Evolutionary conservation across 2,888 invertebrate genomes (phyloP), one percentile per base, ranked within the genome.

Genomic region (Luffia ferchaultella): DNA sequence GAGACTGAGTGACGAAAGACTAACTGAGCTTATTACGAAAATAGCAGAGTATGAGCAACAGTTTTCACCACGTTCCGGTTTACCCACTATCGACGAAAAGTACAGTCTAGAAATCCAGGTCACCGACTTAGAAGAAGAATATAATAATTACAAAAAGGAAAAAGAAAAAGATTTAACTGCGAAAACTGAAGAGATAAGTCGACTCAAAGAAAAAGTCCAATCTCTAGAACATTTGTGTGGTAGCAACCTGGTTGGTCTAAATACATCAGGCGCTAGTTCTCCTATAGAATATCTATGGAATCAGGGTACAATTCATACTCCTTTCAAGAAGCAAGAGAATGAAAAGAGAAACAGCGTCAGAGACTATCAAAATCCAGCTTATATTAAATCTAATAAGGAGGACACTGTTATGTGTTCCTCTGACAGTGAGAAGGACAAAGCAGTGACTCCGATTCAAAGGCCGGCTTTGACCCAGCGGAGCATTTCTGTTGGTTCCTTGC

Each of bases 41-140:
- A 90, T 94, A 63, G 85, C 87, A n/a, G 93, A 92, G 61, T 93
- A 93, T 64, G 93, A 93, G 68, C 90, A 92, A 50, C 89, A 92
- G 66, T 90, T 90, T 65, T 86, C 86, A 55, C 70, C 78, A 42
- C 72, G 73, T 48, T 70, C 69, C 42, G 70, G 71, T 17, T 76
- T 94, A 53, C 90, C 92, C 15, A 88, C 93, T n/a, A 93, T 94
- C 57, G 90, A 90, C 63, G 94, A 94, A 75, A 88, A 87, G 51
- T 87, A 85, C 50, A 86, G 87, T 63, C 79, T 91, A 53, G 59
- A 60, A 57, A 56, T 58, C 60, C 88, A 91, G 73, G 89, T 90
- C 58, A 85, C 86, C 0, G 90, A 91, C 60, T 73, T 92, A 15
- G 92, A 92, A 67, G 86, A 88, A 16, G 92, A 93, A 68, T 88